Base-by-base conservation (phyloP, 2,113 vertebrate species). In the Bubalus kerabau region DNA sequence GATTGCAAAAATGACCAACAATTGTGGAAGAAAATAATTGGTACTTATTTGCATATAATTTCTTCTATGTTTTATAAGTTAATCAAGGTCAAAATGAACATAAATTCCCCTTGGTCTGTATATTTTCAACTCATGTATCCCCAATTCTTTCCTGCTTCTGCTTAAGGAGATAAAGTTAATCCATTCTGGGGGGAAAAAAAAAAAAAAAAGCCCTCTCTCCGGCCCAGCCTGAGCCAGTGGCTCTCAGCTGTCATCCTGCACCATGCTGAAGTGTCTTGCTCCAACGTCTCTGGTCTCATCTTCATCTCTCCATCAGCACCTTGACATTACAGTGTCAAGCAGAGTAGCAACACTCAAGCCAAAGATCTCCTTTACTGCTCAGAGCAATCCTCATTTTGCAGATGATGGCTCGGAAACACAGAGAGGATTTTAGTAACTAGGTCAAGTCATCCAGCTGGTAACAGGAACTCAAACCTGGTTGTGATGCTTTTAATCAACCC, bases 1-100 rank as follows among this genome's bases (percentile, higher is more conserved):
- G 78, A 52, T 6, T 52, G 28, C 87, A 90, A 95, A 95, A 82
- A 46, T 1, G 2, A 59, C 23, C 62, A 62, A 50, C 1, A 13
- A 60, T 91, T 88, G 46, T 36, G 76, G 92, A 46, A 84, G 48
- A 91, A 98, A 86, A 91, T 96, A 98, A 91, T 74, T 95, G 95
- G 60, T 74, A 56, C 56, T 96, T 94, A 97, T 93, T 97, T 91
- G 86, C 95, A 96, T 93, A 91, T 89, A 82, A 80, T 94, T 94
- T 95, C 88, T 54, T 94, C 80, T 48, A 94, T 89, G 95, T 93
- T 98, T 94, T 82, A 54, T 94, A 88, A 96, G 88, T 90, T 97
- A 95, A 95, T 80, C 94, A 90, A 97, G 81, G 82, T 95, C 97
- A 97, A 82, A 76, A 85, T 88, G 64, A 92, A 59, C 60, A 76